phyloP scores from a whole-genome alignment of 2,888 invertebrate genomes.

The Sinelater perroti region DNA sequence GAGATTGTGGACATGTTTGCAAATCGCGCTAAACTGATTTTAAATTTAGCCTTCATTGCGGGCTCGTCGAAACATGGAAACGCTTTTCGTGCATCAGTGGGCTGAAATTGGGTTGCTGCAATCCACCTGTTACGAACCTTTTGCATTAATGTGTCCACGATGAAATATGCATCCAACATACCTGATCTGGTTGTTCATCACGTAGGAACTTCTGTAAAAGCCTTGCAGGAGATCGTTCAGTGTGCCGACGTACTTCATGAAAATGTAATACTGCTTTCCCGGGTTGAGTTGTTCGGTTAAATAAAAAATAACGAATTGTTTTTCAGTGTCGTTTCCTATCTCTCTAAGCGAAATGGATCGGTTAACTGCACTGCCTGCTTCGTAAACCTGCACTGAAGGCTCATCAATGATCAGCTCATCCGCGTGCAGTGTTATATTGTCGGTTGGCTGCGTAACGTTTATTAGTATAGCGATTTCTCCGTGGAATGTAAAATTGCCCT shows the following conservation, averaged over 20 bases:
- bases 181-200: constrained; percentile 74
- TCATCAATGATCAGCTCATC: constrained; percentile 73
- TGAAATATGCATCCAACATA: constrained; percentile 49
- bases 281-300: constrained; percentile 66
- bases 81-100: constrained; percentile 81
- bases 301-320: constrained; percentile 76
- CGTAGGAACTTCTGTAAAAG: constrained; percentile 85
- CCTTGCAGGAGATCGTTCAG: constrained; percentile 81
- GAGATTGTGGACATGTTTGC: constrained; percentile 78
- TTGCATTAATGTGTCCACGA: constrained; percentile 6
- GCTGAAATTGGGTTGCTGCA: constrained; percentile 83
- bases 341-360: constrained; percentile 37
- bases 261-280: constrained; percentile 71
- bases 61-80: constrained; percentile 92
- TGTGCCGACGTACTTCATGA: constrained; percentile 75
- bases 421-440: constrained; percentile 78
- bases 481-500: constrained; percentile 81
- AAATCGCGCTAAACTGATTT: constrained; percentile 77
- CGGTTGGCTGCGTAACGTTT: constrained; percentile 68
- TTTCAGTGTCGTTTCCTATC: constrained; percentile 65
- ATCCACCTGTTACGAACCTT: constrained; percentile 70
- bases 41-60: constrained; percentile 81
- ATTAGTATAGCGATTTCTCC: constrained; percentile 74
- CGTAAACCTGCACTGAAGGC: constrained; percentile 42
- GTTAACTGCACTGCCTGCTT: constrained; percentile 28